Evolutionary conservation across 2,888 invertebrate genomes (phyloP).

Genomic region (Eristalinus sepulchralis): DNA sequence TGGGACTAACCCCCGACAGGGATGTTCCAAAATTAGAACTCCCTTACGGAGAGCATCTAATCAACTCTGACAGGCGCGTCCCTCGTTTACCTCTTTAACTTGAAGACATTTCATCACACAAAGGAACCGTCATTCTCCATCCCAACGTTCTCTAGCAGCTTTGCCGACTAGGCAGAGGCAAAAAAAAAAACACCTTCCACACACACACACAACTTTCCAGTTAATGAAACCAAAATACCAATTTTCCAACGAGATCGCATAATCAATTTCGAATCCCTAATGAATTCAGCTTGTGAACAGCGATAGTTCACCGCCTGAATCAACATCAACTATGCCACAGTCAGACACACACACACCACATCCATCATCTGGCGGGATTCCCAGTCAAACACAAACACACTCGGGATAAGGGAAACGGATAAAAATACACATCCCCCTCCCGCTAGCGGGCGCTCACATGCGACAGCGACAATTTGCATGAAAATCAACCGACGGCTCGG

Average conservation of each 20-base stretch:
- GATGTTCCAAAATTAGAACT: no score
- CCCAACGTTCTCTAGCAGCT: no score
- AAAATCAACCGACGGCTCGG: background rate
- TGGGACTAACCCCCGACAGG: no score
- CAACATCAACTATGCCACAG: constrained; percentile 22
- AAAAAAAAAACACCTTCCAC: no score
- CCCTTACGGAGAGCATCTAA: no score
- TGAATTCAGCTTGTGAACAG: background rate
- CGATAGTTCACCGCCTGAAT: constrained; percentile 26
- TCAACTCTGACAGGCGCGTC: no score
- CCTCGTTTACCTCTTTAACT: no score
- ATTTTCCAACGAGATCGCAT: constrained; percentile 30
- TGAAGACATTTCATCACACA: no score
- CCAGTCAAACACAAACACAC: constrained; percentile 19
- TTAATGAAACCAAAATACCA: constrained; percentile 42
- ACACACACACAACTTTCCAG: background rate
- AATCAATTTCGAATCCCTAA: constrained; percentile 35
- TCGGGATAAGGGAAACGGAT: background rate
- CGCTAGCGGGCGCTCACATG: background rate
- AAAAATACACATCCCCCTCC: background rate
- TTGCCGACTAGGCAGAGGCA: background rate
- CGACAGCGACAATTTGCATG: constrained; percentile 38
- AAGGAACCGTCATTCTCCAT: no score
- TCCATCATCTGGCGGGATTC: constrained; percentile 53
- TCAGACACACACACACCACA: constrained; percentile 13